phyloP scores from a whole-genome alignment of 2,113 vertebrate genomes.

The Ramphastos sulfuratus region DNA sequence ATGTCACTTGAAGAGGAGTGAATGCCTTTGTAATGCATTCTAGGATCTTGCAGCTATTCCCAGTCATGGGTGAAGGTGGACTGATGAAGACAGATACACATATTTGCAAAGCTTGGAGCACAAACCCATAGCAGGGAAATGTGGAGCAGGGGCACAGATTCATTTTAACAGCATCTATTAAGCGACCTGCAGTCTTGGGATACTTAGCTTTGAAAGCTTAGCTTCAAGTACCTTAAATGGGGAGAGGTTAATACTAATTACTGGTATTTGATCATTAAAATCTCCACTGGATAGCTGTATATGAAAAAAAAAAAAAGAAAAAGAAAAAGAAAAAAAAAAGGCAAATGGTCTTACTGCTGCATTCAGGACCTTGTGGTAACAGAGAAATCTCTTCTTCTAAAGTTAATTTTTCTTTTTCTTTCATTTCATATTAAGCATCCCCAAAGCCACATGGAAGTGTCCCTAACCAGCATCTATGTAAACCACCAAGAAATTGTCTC shows the following conservation, averaged over 20 bases:
- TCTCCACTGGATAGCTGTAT: neutral
- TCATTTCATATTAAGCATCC: neutral
- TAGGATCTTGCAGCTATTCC: neutral
- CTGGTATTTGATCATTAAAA: neutral
- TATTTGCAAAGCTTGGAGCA: neutral
- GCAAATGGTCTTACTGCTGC: neutral
- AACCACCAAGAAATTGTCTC: neutral
- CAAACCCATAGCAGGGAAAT: neutral
- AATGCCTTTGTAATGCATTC: neutral
- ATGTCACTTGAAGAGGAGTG: neutral
- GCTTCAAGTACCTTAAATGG: neutral
- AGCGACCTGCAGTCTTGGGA: neutral
- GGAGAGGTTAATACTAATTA: neutral
- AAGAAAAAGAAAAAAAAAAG: neutral
- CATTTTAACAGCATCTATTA: rapidly evolving
- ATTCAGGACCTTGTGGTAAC: neutral
- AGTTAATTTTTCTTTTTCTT: neutral
- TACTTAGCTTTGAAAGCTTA: neutral
- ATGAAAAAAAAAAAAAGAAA: too few relatives aligned
- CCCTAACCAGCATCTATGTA: neutral
- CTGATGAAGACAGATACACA: rapidly evolving
- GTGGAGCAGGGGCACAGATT: neutral
- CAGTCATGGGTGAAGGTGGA: neutral
- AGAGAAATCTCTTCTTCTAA: neutral
- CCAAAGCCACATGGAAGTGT: neutral